Base-by-base conservation (phyloP, 1,140 invertebrate species). In the Chrysopa pallens region DNA sequence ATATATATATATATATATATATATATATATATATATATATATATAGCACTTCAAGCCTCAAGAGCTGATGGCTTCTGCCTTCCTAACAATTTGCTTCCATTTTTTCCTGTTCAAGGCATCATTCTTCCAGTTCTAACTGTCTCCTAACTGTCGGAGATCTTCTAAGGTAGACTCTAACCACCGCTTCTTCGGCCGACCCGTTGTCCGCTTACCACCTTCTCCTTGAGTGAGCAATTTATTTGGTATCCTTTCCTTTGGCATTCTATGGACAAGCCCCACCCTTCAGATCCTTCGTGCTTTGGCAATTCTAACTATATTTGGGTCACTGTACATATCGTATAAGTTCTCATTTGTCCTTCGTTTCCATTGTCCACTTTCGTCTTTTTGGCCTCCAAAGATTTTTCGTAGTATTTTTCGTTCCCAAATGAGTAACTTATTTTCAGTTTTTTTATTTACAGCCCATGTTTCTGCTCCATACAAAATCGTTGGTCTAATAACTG, bases 401-500 rank as follows among this genome's bases (percentile, higher is more conserved):
- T 5, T 23, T 23, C 17, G 17, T 23, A 23, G 17, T 28, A 40
- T 29, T 38, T 42, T 41, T 33, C 41, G 29, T 17, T 42, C 40
- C 14, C 42, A 46, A 9, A 36, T 15, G 9, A 27, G n/a, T 27
- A 46, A 29, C 12, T 27, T 39, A 12, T 39, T 41, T 42, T 46
- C 23, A 27, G 8, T 14, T 14, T 8, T n/a, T 35, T 38, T 39
- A 5, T 31, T 42, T 14, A 42, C 29, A 1, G 15, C 15, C 45
- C 45, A 46, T 9, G 38, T 27, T 29, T 46, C 37, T 6, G 38
- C 12, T 3, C 35, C 45, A 27, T 46, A 46, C 33, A 40, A 38
- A 23, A 42, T 12, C 14, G 39, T 33, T 27, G 45, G 41, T 33
- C 35, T 36, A 23, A 42, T 35, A 8, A 46, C 12, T 8, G 45